phyloP scores from a whole-genome alignment of 2,888 invertebrate species.

The Harpalus rufipes region DNA sequence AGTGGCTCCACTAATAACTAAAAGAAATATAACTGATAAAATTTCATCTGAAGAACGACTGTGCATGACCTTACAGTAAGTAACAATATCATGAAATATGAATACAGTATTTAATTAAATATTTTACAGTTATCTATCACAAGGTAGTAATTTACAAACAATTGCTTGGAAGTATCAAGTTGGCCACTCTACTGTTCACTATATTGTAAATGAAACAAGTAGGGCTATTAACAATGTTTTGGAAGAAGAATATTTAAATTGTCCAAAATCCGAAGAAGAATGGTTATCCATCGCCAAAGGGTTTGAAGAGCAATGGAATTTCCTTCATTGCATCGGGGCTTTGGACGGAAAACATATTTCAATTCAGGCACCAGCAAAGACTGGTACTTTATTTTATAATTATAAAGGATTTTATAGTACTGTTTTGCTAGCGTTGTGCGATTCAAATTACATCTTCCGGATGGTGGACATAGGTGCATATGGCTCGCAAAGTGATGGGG shows the following conservation, averaged over 20 bases:
- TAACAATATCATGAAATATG: not conserved
- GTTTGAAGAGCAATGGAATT: slow-evolving; percentile 24
- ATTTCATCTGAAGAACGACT: slow-evolving; percentile 33
- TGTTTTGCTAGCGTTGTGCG: too few species aligned
- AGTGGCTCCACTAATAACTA: not conserved
- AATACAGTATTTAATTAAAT: slow-evolving; percentile 13
- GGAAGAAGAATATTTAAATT: slow-evolving; percentile 1
- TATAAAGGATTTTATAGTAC: too few species aligned
- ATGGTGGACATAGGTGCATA: too few species aligned
- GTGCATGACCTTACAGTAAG: slow-evolving; percentile 29
- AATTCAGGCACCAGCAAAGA: too few species aligned
- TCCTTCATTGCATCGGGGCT: too few species aligned
- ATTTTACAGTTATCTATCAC: slow-evolving; percentile 37
- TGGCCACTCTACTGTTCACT: slow-evolving; percentile 17
- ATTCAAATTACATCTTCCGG: too few species aligned
- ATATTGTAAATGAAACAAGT: too few species aligned
- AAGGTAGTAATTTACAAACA: slow-evolving; percentile 24
- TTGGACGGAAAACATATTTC: too few species aligned
- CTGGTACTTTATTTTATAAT: too few species aligned
- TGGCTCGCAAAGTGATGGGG: too few species aligned
- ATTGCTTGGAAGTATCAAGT: slow-evolving; percentile 31
- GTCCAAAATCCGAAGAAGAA: slow-evolving; percentile 35
- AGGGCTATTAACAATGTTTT: not conserved
- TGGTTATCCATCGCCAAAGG: slow-evolving; percentile 17
- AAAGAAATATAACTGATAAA: slow-evolving; percentile 7